A percentile compares a stretch with the other conserved stretches of the same genome.
These are phyloP conservation scores for Toxostoma redivivum DNA, from an alignment of 2,113 vertebrate genomes.

Conservation along the genomic window DNA sequence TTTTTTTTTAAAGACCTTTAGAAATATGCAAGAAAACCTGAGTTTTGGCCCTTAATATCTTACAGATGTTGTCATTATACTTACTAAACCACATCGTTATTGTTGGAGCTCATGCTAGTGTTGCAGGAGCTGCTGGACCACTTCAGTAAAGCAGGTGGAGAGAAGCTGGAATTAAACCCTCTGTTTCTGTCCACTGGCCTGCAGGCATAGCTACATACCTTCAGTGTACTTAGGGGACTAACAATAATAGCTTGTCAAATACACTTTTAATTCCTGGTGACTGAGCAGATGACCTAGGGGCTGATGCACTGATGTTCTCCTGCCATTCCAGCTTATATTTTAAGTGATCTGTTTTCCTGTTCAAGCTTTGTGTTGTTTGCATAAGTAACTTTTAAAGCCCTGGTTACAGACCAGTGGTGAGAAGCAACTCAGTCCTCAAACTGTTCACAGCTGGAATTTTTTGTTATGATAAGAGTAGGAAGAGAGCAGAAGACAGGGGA, in stretches of 20 bases:
- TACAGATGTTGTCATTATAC: not conserved
- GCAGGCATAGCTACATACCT: not conserved
- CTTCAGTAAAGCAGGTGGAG: not conserved
- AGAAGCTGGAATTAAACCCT: not conserved
- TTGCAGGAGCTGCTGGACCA: not conserved
- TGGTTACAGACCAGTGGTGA: not conserved
- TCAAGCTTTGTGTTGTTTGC: not conserved
- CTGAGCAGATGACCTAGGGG: not conserved
- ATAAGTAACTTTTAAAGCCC: not conserved
- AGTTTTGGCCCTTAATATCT: not conserved
- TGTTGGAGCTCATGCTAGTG: not conserved
- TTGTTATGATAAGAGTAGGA: not conserved
- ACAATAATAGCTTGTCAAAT: not conserved
- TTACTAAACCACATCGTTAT: not conserved
- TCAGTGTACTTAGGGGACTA: not conserved
- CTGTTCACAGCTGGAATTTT: not conserved
- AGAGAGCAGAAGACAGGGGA: not conserved
- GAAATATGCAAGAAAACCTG: not conserved
- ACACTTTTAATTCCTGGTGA: not conserved
- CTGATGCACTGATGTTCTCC: not conserved
- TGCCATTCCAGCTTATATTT: not conserved
- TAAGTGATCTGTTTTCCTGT: not conserved
- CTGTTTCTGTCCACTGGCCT: not conserved
- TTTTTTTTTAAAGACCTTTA: not conserved
- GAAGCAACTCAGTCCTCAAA: not conserved